Evolutionary conservation across 2,888 invertebrate genomes (phyloP), one percentile per base, ranked within the genome.

Genomic region (Rutpela maculata): DNA sequence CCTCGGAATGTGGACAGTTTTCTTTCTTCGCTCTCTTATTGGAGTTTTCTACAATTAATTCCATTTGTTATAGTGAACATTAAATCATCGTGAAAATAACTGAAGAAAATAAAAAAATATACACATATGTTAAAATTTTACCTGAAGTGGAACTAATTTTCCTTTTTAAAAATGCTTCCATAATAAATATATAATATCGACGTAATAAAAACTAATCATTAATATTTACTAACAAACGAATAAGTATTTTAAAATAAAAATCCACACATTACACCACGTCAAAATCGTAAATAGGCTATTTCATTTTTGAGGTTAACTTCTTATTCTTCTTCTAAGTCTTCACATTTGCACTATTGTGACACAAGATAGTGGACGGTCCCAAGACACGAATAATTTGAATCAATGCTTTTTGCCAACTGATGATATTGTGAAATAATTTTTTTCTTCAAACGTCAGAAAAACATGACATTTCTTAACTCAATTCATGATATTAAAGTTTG

Each of bases 1-100:
- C 93, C 35, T 93, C 93, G 9, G 94, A 95, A 88, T 95, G 97
- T 17, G 93, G 93, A 88, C 97, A 98, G 76, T 90, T 89, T 80
- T 91, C 92, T 84, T 91, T 92, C 50, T 86, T 85, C 18, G 75
- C 71, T 80, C 82, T 86, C 75, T 86, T 86, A 50, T 12, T 63
- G 26, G 35, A 7, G 15, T 22, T 38, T 38, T 38, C 70, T 67
- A 66, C 31, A 70, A 70, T 11, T 50, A 15, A 15, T 50, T n/a
- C n/a, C 6, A 15, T n/a, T 50, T 15, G 15, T 50, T 17, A 1
- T 50, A n/a, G 12, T 57, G 59, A 56, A 70, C 19, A 17, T 59
- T 12, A 35, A 55, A n/a, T 19, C 50, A 65, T 5, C 11, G 15
- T 5, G n/a, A 38, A 26, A 26, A 71, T 11, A 60, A 43, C 7